phyloP scores from a whole-genome alignment of 1,140 invertebrate species.

The Saccostrea echinata region DNA sequence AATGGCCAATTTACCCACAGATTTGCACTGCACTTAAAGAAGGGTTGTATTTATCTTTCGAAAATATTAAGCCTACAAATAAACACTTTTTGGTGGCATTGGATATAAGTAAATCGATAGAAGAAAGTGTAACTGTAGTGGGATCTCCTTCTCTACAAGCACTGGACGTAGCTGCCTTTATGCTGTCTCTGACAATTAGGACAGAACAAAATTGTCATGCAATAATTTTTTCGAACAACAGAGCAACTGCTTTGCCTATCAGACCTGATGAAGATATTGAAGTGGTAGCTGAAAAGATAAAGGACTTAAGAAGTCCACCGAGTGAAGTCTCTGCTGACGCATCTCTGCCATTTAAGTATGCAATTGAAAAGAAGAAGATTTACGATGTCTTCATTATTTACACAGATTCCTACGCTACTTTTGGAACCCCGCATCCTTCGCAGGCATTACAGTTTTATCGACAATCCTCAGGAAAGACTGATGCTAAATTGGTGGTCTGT shows the following conservation, averaged over 20 bases:
- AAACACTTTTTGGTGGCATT: constrained; percentile 83
- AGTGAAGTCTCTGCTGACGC: constrained; percentile 68
- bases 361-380: constrained; percentile 80
- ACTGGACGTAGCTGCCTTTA: constrained; percentile 61
- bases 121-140: constrained; percentile 57
- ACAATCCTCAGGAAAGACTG: constrained; percentile 41
- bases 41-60: not conserved
- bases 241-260: not conserved
- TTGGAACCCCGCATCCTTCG: constrained; percentile 62
- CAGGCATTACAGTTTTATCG: constrained; percentile 69
- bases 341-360: constrained; percentile 83
- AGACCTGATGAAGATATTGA: not conserved
- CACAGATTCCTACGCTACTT: constrained; percentile 70
- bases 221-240: constrained; percentile 68
- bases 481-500: constrained; percentile 82
- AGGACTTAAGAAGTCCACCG: not conserved
- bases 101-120: constrained; percentile 82
- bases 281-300: not conserved
- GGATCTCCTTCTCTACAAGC: constrained; percentile 56
- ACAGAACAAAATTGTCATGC: constrained; percentile 58
- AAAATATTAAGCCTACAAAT: constrained; percentile 75
- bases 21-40: not conserved
- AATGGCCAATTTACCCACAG: not conserved
- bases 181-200: constrained; percentile 65
- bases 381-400: constrained; percentile 75